phyloP scores from a whole-genome alignment of 92 coral and sea anemone species.

The Phymanthus crucifer region DNA sequence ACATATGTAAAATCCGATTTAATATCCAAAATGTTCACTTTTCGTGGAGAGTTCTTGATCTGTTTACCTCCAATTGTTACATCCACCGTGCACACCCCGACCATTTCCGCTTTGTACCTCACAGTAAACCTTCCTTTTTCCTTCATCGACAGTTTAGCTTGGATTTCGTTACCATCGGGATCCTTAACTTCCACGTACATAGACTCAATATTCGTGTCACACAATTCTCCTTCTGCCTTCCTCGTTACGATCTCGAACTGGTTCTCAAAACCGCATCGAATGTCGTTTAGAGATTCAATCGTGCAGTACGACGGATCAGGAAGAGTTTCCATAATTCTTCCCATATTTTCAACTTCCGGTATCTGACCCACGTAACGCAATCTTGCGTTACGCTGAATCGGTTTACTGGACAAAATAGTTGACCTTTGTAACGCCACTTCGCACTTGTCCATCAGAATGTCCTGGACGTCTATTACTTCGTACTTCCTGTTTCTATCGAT shows the following conservation, averaged over 20 bases:
- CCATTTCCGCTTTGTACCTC: constrained; percentile 11
- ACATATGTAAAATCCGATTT: not conserved
- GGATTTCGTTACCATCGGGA: not conserved
- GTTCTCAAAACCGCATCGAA: constrained; percentile 4
- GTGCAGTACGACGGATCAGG: constrained; percentile 1
- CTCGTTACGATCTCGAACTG: not conserved
- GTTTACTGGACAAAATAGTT: not conserved
- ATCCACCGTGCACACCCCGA: not conserved
- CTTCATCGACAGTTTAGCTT: not conserved
- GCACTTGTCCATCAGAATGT: not conserved
- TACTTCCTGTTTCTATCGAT: not conserved
- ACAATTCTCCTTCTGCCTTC: not conserved
- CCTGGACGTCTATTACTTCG: not conserved
- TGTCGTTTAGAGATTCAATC: not conserved
- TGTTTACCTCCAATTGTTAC: not conserved
- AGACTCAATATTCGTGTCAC: not conserved
- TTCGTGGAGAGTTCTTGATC: constrained; percentile 2
- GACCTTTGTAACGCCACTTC: not conserved
- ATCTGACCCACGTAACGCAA: not conserved
- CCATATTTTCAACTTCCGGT: not conserved
- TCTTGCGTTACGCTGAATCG: constrained; percentile 13
- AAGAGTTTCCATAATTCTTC: not conserved
- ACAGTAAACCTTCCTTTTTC: not conserved
- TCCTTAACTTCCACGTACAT: constrained; percentile 8
- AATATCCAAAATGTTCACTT: not conserved